Evolutionary conservation across 2,888 invertebrate genomes (phyloP).

Genomic region (Kuschelorhynchus macadamiae): DNA sequence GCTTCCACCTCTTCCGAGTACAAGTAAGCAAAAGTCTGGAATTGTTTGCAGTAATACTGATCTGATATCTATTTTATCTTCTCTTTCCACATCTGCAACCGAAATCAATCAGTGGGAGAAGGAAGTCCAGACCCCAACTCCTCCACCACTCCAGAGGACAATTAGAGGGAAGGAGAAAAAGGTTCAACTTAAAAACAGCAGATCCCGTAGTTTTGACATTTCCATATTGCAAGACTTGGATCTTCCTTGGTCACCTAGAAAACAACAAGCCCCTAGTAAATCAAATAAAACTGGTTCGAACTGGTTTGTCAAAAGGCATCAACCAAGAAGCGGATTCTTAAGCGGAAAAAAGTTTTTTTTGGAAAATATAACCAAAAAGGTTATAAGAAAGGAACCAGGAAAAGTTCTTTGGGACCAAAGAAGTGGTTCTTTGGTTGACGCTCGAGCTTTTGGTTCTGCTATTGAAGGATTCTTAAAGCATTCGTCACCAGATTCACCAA

Average conservation of each 20-base stretch:
- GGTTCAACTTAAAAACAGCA: conserved; percentile 74
- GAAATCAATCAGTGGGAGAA: conserved; percentile 79
- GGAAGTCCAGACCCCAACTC: conserved; percentile 57
- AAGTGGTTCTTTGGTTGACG: conserved; percentile 85
- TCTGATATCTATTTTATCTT: conserved; percentile 83
- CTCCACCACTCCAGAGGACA: conserved; percentile 19
- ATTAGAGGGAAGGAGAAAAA: conserved; percentile 65
- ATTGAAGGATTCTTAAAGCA: conserved; percentile 85
- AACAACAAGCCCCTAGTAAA: conserved; percentile 40
- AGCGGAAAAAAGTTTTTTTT: conserved; percentile 36
- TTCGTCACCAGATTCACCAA: conserved; percentile 71
- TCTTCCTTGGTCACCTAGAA: conserved; percentile 50
- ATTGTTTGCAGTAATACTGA: conserved; percentile 88
- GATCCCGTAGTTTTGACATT: conserved; percentile 89
- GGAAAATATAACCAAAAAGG: conserved; percentile 49
- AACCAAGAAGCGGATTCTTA: conserved; percentile 70
- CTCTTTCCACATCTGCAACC: conserved; percentile 84
- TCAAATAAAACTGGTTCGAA: conserved; percentile 68
- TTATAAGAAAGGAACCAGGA: conserved; percentile 61
- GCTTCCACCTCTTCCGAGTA: conserved; percentile 70
- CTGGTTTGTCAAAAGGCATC: conserved; percentile 85
- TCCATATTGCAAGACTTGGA: conserved; percentile 74
- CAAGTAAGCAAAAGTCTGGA: conserved; percentile 69
- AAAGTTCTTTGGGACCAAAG: conserved; percentile 82
- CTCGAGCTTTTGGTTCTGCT: conserved; percentile 85